Percentiles rank a stretch among this genome's conserved stretches.
Evolutionary conservation across 2,113 vertebrate species (phyloP).

Genomic region (Xiphophorus hellerii): DNA sequence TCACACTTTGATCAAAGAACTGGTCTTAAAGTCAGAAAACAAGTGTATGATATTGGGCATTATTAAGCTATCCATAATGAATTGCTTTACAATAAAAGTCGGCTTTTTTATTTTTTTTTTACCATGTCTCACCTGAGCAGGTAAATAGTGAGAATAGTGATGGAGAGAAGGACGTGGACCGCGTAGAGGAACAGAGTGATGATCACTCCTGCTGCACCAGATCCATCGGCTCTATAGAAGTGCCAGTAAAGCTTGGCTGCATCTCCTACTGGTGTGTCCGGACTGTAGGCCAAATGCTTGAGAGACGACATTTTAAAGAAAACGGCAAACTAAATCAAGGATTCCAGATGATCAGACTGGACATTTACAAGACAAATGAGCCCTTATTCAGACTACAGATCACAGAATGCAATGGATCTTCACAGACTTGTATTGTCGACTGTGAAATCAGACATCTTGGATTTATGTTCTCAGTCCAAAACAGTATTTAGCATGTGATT

Average conservation of each 20-base stretch:
- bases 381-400: constrained; percentile 5
- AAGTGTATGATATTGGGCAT: too few relatives aligned
- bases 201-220: constrained; percentile 82
- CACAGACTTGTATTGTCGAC: neutral
- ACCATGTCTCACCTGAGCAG: constrained; percentile 85
- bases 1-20: too few relatives aligned
- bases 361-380: constrained; percentile 15
- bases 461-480: neutral
- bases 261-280: constrained; percentile 86
- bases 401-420: constrained; percentile 2
- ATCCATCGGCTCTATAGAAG: constrained; percentile 81
- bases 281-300: constrained; percentile 82
- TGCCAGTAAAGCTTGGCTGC: constrained; percentile 93
- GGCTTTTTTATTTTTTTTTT: neutral
- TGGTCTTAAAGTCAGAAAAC: too few relatives aligned
- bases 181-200: constrained; percentile 86
- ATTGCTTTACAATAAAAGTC: too few relatives aligned
- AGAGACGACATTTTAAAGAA: constrained; percentile 13
- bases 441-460: too few relatives aligned
- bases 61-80: too few relatives aligned
- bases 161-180: constrained; percentile 84
- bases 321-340: neutral
- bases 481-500: neutral
- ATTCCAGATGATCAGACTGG: neutral
- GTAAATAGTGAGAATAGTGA: constrained; percentile 84